A percentile compares a stretch with the other conserved stretches of the same genome.
Evolutionary conservation across 2,888 invertebrate species (phyloP).

Genomic region (Himalopsyche tibetana): DNA sequence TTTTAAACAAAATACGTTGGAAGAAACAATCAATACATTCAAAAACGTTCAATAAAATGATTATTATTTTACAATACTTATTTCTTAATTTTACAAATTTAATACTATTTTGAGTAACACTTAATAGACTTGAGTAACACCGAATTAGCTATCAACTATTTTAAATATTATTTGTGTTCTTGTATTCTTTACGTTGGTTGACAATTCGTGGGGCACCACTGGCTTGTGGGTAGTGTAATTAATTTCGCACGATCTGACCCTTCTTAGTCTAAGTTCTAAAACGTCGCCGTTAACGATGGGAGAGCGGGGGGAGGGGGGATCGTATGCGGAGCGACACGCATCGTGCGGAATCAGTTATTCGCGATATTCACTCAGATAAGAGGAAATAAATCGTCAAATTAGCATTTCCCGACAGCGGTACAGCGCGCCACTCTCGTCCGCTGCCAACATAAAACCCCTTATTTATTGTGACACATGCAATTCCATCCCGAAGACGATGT

Average conservation of each 20-base stretch:
- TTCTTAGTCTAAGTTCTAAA: background rate
- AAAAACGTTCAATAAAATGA: too few species aligned
- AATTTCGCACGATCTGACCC: conserved; percentile 22
- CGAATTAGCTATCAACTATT: too few species aligned
- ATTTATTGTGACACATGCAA: conserved; percentile 58
- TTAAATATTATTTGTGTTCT: too few species aligned
- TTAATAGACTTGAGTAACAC: too few species aligned
- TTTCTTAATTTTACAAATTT: too few species aligned
- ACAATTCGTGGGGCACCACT: too few species aligned
- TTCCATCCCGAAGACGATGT: conserved; percentile 58
- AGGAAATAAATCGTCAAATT: conserved; percentile 60
- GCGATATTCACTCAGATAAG: conserved; percentile 53
- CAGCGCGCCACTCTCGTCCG: conserved; percentile 62
- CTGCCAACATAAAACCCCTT: conserved; percentile 63
- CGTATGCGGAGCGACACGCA: conserved; percentile 3
- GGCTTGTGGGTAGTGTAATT: background rate
- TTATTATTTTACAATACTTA: too few species aligned
- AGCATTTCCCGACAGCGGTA: conserved; percentile 58
- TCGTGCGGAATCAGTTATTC: conserved; percentile 45
- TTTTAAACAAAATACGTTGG: too few species aligned
- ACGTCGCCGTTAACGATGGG: background rate
- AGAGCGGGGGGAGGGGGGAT: background rate
- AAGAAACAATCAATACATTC: too few species aligned
- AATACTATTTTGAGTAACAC: too few species aligned
- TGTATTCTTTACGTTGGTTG: too few species aligned